These are phyloP conservation scores for Icerya purchasi DNA, from an alignment of 2,888 invertebrate species.

Conservation along the genomic window DNA sequence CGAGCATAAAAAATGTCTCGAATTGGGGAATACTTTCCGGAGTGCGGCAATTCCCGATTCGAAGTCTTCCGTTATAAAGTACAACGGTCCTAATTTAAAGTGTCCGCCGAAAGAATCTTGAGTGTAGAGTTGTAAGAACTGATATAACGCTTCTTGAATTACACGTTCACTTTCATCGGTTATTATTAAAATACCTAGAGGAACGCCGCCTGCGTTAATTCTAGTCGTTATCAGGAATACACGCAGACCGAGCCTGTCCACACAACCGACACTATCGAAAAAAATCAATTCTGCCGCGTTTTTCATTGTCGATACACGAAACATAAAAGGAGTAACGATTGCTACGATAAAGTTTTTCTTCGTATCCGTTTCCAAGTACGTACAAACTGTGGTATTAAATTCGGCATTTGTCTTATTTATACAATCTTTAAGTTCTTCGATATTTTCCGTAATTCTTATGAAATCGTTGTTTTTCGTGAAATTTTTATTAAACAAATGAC, in stretches of 20 bases:
- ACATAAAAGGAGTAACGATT: slow-evolving; percentile 12
- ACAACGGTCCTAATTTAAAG: slow-evolving; percentile 10
- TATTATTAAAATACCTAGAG: slow-evolving; percentile 4
- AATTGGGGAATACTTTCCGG: slow-evolving; percentile 8
- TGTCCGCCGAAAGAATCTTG: slow-evolving; percentile 10
- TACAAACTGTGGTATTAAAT: not conserved
- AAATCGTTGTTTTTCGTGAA: slow-evolving; percentile 2
- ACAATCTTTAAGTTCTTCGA: slow-evolving; percentile 1
- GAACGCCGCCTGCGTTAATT: slow-evolving; percentile 1
- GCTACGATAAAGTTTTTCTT: slow-evolving; percentile 4
- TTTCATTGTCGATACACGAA: not conserved
- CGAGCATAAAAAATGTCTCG: slow-evolving; percentile 11
- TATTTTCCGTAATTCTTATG: not conserved
- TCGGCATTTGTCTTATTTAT: not conserved
- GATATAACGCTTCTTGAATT: not conserved
- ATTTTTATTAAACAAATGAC: slow-evolving; percentile 4
- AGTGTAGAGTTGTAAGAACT: not conserved
- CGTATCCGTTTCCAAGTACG: not conserved
- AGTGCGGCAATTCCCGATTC: slow-evolving; percentile 14
- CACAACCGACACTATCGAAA: slow-evolving; percentile 2
- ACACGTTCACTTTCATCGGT: not conserved
- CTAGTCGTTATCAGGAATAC: slow-evolving; percentile 3
- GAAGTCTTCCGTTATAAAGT: slow-evolving; percentile 16
- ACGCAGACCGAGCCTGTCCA: slow-evolving; percentile 3
- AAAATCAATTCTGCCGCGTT: slow-evolving; percentile 7